phyloP scores from a whole-genome alignment of 2,113 vertebrate genomes.

The Pygoscelis antarcticus region DNA sequence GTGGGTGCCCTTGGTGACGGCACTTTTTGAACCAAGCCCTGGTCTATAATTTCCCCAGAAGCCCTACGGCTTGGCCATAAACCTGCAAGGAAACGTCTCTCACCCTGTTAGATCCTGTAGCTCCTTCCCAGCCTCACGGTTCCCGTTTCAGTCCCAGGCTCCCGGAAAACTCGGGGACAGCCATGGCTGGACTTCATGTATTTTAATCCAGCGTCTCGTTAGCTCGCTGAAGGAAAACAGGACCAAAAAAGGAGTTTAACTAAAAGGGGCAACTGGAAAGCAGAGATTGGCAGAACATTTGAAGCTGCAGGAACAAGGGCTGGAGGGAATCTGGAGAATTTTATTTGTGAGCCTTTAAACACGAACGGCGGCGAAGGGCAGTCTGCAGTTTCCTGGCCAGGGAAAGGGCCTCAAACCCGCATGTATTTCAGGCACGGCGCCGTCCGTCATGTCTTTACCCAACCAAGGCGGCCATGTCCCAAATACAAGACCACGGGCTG shows the following conservation, averaged over 20 bases:
- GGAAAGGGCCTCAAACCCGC: not conserved
- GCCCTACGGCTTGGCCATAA: not conserved
- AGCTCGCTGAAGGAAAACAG: conserved; percentile 49
- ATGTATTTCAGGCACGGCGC: not conserved
- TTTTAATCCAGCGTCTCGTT: conserved; percentile 5
- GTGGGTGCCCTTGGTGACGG: not conserved
- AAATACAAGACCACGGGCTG: not conserved
- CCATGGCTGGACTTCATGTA: not conserved
- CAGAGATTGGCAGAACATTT: conserved; percentile 50
- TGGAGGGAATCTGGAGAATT: conserved; percentile 62
- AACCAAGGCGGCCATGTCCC: not conserved
- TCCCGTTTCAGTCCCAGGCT: not conserved
- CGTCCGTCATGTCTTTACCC: not conserved
- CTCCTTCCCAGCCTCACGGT: not conserved
- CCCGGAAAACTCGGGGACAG: not conserved
- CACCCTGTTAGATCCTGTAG: not conserved
- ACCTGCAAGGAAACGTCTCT: not conserved
- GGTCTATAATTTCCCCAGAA: not conserved
- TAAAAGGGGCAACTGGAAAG: conserved; percentile 66
- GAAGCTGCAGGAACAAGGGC: conserved; percentile 26
- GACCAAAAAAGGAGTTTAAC: conserved; percentile 69
- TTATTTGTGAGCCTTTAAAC: conserved; percentile 42
- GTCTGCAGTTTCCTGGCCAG: not conserved
- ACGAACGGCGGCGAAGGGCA: not conserved
- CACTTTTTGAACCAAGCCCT: not conserved